Base-by-base conservation (phyloP, 1,140 invertebrate genomes). In the Philotrypesis tridentata region DNA sequence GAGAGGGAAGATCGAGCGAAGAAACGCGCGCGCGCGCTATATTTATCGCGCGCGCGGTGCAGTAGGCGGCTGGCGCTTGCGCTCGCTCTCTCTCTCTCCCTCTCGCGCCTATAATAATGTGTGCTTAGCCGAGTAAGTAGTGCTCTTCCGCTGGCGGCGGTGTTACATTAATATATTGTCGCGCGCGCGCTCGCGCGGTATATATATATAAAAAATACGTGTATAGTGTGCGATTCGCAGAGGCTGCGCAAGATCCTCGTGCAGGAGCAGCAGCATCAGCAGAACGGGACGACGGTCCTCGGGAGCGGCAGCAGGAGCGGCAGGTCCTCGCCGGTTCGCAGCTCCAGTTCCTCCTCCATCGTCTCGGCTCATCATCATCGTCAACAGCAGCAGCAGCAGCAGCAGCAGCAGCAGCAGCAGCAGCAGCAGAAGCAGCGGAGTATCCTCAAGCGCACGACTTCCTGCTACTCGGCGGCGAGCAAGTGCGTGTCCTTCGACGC, bases 401-500 rank as follows among this genome's bases (percentile, higher is more conserved):
- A 37, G 9, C 33, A 37, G 9, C 33, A 37, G 33, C 3, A 85
- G 3, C 3, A 37, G 3, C 33, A 37, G 33, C 33, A 37, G 3
- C 3, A 37, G 3, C 33, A 37, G 33, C 33, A 37, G 3, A 37
- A 55, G 14, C 61, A 65, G 29, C 84, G 87, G 0, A 83, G 86
- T 14, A 87, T 89, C 67, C 76, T 90, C 23, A 87, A 86, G 55
- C 87, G 81, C 61, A 88, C 88, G 31, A 87, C 88, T 7, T 25
- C 25, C 65, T 43, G 48, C 65, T 71, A n/a, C n/a, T n/a, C n/a
- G n/a, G n/a, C 73, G 14, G 25, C 40, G 33, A 61, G 31, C 73
- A 37, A 73, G 27, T 73, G 78, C 85, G 74, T 40, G 29, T 40
- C 60, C 21, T 27, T 33, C 67, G 29, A 29, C 29, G 31, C 67